phyloP scores from a whole-genome alignment of 2,113 vertebrate species.

The Mustela nigripes region DNA sequence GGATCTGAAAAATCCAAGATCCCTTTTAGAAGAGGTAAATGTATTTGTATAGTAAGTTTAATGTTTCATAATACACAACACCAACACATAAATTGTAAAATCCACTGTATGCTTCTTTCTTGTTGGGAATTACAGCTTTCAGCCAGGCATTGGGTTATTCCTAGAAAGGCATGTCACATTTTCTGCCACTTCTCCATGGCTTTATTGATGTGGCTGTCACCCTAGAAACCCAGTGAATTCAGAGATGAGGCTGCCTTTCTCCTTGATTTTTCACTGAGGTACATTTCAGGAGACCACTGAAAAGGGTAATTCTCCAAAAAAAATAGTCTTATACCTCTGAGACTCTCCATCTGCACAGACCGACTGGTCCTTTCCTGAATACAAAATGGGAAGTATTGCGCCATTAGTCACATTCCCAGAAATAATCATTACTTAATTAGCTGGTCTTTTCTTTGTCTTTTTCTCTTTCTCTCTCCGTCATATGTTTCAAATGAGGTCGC shows the following conservation, averaged over 20 bases:
- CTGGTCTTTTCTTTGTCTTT: neutral
- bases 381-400: neutral
- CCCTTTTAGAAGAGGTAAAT: constrained; percentile 1
- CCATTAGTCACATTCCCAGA: neutral
- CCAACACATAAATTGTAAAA: constrained; percentile 6
- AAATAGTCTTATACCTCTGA: neutral
- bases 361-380: neutral
- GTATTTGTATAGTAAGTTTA: neutral
- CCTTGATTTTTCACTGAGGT: constrained; percentile 48
- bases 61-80: constrained; percentile 9
- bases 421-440: constrained; percentile 10
- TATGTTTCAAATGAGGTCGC: neutral
- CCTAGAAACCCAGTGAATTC: constrained; percentile 57
- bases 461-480: neutral
- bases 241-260: constrained; percentile 49
- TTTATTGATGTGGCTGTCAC: constrained; percentile 72
- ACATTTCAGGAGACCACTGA: constrained; percentile 31
- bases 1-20: constrained; percentile 31
- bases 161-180: constrained; percentile 65
- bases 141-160: constrained; percentile 44
- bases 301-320: neutral
- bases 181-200: constrained; percentile 40
- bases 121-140: constrained; percentile 59
- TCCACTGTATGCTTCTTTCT: neutral
- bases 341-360: neutral